A percentile compares a stretch with the other conserved stretches of the same genome.
Conservation (phyloP, 1,140 invertebrate species). For the Orchestia grillus region DNA sequence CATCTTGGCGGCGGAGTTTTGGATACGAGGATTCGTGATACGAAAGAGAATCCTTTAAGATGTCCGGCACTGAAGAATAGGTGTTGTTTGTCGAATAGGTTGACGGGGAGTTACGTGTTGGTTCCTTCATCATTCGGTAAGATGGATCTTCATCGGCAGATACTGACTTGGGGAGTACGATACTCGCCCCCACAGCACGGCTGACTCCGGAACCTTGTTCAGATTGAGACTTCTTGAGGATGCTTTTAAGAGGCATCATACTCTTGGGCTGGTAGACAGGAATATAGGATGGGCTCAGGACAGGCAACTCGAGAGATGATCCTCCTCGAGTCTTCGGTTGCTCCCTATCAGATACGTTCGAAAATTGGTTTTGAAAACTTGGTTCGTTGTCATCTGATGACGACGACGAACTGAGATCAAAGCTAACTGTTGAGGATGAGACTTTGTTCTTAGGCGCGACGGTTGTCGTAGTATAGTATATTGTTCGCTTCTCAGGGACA, state of each 20-base stretch:
- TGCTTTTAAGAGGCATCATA: slow-evolving; percentile 31
- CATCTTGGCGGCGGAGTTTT: background rate
- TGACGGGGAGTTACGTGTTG: background rate
- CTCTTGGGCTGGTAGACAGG: slow-evolving; percentile 12
- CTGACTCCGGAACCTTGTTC: background rate
- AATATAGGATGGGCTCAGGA: background rate
- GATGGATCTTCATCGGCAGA: background rate
- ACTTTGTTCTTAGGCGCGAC: background rate
- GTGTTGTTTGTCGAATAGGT: background rate
- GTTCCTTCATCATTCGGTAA: background rate
- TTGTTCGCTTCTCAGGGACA: background rate
- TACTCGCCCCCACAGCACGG: background rate
- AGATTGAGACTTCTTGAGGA: slow-evolving; percentile 15
- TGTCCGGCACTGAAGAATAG: slow-evolving; percentile 11
- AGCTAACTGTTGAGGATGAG: background rate
- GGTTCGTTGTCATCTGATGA: background rate
- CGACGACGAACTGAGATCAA: background rate
- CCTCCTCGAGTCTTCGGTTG: background rate
- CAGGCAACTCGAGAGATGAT: background rate
- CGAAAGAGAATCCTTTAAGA: slow-evolving; percentile 18
- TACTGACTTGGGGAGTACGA: background rate
- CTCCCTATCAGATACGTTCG: background rate
- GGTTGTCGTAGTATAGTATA: background rate
- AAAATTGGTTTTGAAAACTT: background rate
- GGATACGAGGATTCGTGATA: background rate